Conservation (phyloP, 2,888 invertebrate species). For the Cryptus viduatorius region DNA sequence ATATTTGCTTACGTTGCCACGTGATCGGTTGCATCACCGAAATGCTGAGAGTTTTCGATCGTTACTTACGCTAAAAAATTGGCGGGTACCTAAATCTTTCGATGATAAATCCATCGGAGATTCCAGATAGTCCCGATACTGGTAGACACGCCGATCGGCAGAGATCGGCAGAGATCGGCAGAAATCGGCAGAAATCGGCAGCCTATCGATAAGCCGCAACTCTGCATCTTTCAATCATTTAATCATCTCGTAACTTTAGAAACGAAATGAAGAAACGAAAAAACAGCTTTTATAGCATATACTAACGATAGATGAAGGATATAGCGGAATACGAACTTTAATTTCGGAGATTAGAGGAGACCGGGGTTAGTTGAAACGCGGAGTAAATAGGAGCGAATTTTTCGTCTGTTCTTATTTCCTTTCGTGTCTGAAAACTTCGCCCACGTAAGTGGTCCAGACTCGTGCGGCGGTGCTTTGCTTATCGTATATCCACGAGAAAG, state of each 20-base stretch:
- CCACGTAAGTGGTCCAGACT: constrained; percentile 45
- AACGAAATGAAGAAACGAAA: too few species aligned
- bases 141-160: neutral
- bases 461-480: constrained; percentile 1
- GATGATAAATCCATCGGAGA: neutral
- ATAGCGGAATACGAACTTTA: too few species aligned
- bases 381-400: neutral
- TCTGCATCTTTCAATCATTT: neutral
- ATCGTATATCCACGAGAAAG: constrained; percentile 40
- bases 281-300: too few species aligned
- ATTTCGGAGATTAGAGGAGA: too few species aligned
- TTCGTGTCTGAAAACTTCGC: constrained; percentile 61
- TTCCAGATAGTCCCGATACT: neutral
- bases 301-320: too few species aligned
- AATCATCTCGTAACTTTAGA: too few species aligned
- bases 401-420: constrained; percentile 40
- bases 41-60: neutral
- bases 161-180: too few species aligned
- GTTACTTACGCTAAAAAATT: neutral
- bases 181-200: too few species aligned
- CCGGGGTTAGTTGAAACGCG: too few species aligned
- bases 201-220: neutral
- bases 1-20: neutral
- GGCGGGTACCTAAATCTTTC: neutral
- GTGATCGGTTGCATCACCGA: neutral